Evolutionary conservation across 53 echinoderm and acorn worm species (phyloP).

Genomic region (Holothuria scabra): DNA sequence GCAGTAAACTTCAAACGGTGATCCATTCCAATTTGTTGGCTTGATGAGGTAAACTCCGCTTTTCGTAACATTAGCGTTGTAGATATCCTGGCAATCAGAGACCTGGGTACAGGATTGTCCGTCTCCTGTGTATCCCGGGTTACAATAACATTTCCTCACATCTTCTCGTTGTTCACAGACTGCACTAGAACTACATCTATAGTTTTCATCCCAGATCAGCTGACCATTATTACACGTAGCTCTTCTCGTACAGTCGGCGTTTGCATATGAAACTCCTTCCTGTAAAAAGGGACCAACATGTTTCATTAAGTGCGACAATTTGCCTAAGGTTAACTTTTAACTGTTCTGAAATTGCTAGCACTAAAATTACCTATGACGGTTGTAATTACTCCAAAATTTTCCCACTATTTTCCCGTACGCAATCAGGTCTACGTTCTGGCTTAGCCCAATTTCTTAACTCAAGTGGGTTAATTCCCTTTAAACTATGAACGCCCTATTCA

Average conservation of each 20-base stretch:
- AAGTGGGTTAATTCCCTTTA: no score
- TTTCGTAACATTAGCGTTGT: not conserved
- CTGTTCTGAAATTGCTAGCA: no score
- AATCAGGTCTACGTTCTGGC: no score
- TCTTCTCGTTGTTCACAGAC: not conserved
- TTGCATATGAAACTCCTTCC: not conserved
- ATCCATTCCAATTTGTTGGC: not conserved
- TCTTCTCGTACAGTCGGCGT: not conserved
- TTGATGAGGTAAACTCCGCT: constrained; percentile 11
- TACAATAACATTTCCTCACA: constrained; percentile 13
- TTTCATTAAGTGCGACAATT: no score
- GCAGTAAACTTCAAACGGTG: constrained; percentile 10
- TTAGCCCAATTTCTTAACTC: no score
- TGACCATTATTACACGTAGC: not conserved
- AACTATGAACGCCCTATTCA: no score
- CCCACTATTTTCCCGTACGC: no score
- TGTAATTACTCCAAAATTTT: no score
- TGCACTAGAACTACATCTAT: constrained; percentile 4
- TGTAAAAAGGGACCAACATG: not conserved
- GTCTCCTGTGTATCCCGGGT: constrained; percentile 8
- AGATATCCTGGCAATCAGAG: constrained; percentile 1
- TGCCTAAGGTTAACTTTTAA: no score
- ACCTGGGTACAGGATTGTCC: not conserved
- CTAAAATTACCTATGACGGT: no score
- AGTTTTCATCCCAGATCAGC: not conserved